phyloP scores from a whole-genome alignment of 2,113 vertebrate species.

The Nestor notabilis region DNA sequence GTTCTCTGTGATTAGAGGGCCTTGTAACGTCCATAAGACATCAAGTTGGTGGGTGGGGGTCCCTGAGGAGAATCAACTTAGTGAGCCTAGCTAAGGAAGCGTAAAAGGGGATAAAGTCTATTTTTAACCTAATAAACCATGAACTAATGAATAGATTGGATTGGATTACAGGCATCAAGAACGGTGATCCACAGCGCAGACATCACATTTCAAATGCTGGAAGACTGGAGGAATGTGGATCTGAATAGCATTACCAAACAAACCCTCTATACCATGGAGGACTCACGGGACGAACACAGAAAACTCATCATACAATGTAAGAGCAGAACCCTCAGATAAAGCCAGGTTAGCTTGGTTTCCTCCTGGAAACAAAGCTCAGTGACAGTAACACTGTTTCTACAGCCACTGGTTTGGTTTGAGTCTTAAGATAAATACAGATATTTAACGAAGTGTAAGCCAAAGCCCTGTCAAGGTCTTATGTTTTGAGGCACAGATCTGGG shows the following conservation, averaged over 20 bases:
- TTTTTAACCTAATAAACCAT: conserved; percentile 41
- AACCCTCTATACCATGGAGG: conserved; percentile 98
- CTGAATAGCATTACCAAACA: conserved; percentile 99
- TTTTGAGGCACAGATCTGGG: background rate
- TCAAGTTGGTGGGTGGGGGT: background rate
- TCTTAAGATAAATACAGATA: background rate
- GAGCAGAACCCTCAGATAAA: conserved; percentile 48
- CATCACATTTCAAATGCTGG: conserved; percentile 99
- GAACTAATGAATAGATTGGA: conserved; percentile 60
- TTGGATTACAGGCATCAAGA: conserved; percentile 89
- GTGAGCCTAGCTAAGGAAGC: conserved; percentile 22
- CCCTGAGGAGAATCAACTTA: background rate
- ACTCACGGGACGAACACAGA: conserved; percentile 92
- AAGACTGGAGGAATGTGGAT: conserved; percentile 99
- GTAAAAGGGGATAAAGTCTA: conserved; percentile 16
- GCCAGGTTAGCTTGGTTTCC: background rate
- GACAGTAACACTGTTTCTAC: background rate
- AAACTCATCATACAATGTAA: conserved; percentile 95
- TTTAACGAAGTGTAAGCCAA: background rate
- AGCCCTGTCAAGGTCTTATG: background rate
- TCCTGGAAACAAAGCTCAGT: background rate
- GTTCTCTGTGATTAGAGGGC: background rate
- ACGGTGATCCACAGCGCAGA: conserved; percentile 99
- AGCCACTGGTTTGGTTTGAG: background rate
- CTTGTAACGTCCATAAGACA: background rate